phyloP scores from a whole-genome alignment of 2,113 vertebrate genomes.

The Enhydra lutris region DNA sequence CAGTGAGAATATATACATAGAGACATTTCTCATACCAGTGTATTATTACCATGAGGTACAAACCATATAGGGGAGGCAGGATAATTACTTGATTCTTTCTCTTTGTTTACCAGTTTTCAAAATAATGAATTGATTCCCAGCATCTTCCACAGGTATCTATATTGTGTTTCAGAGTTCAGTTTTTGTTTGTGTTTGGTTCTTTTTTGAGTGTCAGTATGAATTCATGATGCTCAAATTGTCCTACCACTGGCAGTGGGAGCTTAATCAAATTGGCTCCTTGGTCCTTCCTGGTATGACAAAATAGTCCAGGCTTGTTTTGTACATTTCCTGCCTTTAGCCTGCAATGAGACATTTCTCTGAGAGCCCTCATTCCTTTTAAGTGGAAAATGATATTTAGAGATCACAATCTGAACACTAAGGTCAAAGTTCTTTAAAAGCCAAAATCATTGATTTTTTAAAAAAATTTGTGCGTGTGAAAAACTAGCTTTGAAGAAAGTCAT shows the following conservation, averaged over 20 bases:
- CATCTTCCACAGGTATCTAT: neutral
- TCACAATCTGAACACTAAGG: neutral
- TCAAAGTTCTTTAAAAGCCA: neutral
- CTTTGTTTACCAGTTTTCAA: constrained; percentile 22
- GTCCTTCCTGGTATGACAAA: neutral
- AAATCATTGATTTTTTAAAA: neutral
- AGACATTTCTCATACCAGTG: neutral
- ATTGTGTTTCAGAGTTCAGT: neutral
- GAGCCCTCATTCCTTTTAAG: neutral
- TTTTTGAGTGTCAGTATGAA: neutral
- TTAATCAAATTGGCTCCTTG: neutral
- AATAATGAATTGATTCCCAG: neutral
- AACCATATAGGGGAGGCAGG: neutral
- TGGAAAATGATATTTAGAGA: neutral
- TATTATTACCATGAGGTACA: neutral
- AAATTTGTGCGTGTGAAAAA: neutral
- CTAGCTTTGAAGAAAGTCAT: neutral
- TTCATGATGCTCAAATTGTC: neutral
- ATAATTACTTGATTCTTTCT: constrained; percentile 12
- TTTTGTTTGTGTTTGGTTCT: neutral
- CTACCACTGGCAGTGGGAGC: neutral
- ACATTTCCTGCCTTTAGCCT: neutral
- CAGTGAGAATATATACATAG: neutral
- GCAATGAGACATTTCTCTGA: neutral
- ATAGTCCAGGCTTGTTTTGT: neutral